Conservation (phyloP, 2,888 invertebrate species). For the Isoperla grammatica region DNA sequence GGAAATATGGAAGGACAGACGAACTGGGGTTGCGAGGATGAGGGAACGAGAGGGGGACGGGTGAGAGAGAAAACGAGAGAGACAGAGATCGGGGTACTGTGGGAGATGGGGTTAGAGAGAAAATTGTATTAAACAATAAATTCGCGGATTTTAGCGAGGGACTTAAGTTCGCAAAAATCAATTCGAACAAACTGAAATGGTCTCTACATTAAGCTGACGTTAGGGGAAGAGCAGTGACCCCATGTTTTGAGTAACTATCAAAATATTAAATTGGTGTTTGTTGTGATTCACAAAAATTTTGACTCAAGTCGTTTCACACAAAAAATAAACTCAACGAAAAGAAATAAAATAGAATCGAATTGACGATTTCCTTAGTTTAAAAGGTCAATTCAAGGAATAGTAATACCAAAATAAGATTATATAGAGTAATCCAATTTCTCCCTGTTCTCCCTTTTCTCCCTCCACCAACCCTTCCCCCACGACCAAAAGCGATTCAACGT, state of each 20-base stretch:
- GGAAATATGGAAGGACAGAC: slow-evolving; percentile 21
- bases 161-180: slow-evolving; percentile 22
- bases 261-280: slow-evolving; percentile 3
- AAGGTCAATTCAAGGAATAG: not conserved
- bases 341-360: slow-evolving; percentile 1
- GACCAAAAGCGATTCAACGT: slow-evolving; percentile 7
- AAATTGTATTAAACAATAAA: slow-evolving; percentile 18
- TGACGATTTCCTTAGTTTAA: not conserved
- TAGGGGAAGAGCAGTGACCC: slow-evolving; percentile 10
- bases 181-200: slow-evolving; percentile 12
- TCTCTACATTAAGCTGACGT: slow-evolving; percentile 6
- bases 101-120: not conserved
- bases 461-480: slow-evolving; percentile 11
- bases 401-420: not conserved
- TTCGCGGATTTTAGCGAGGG: slow-evolving; percentile 20
- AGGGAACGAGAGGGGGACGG: slow-evolving; percentile 18
- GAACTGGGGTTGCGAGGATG: slow-evolving; percentile 20
- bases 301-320: not conserved
- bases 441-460: slow-evolving; percentile 10
- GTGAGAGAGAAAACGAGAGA: slow-evolving; percentile 13
- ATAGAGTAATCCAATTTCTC: not conserved
- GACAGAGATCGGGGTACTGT: slow-evolving; percentile 26
- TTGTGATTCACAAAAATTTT: slow-evolving; percentile 2
- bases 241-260: not conserved
- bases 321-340: not conserved